Evolutionary conservation across 2,797 vertebrate genomes (phyloP).

Genomic region (Acanthis flammea): DNA sequence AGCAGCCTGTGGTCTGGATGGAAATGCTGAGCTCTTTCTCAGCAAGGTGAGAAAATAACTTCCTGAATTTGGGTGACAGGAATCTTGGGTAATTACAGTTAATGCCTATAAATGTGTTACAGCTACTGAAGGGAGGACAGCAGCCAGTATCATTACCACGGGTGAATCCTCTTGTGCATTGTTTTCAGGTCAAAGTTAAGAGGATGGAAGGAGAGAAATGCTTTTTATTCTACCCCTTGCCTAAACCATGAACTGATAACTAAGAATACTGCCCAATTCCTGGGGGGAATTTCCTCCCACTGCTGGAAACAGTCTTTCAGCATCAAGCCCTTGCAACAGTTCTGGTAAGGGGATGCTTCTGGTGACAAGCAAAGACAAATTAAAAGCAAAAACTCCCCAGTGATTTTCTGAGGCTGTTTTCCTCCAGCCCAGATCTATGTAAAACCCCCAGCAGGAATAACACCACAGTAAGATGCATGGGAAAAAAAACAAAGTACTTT

Average conservation of each 20-base stretch:
- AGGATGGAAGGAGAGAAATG: neutral
- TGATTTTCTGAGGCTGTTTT: neutral
- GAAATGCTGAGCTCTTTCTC: neutral
- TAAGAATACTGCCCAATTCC: neutral
- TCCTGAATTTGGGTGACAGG: neutral
- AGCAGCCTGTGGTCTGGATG: neutral
- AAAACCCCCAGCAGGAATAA: neutral
- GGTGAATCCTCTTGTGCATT: neutral
- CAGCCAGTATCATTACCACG: neutral
- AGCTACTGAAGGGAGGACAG: neutral
- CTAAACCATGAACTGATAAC: neutral
- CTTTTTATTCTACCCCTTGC: neutral
- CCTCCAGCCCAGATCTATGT: neutral
- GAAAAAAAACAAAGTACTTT: neutral
- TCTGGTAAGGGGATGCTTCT: neutral
- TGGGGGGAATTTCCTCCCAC: neutral
- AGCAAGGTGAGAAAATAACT: neutral
- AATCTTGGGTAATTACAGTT: neutral
- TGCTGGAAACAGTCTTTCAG: neutral
- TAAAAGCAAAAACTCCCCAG: neutral
- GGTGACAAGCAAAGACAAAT: neutral
- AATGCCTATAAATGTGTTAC: neutral
- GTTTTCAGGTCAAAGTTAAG: neutral
- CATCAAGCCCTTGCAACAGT: neutral
- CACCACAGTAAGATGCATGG: neutral